Base-by-base conservation (phyloP, 2,888 invertebrate species). In the Eupelmus urozonus region DNA sequence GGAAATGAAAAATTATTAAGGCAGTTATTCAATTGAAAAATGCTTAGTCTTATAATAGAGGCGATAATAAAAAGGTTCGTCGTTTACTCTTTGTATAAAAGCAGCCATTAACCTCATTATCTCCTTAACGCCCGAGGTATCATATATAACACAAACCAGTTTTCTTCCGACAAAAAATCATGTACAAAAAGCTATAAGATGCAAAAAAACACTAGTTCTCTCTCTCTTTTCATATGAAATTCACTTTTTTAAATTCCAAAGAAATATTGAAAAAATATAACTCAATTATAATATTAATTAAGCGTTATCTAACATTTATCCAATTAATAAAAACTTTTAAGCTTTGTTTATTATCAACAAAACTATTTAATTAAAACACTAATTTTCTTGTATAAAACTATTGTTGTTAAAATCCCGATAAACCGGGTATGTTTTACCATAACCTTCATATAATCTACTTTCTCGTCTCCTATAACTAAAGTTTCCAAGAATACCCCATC, bases 31-130 rank as follows among this genome's bases (percentile, higher is more conserved):
- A 60, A 72, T 71, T 60, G 71, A 72, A 77, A 77, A 71, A 72
- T 66, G 25, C 42, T 51, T 25, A 23, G 9, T 66, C 51, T 51
- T 59, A 60, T 71, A 53, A 76, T 70, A 70, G 63, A 65, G 18
- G 34, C 63, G 57, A 63, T 70, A 57, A 70, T 76, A 70, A 66
- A 71, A 66, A 65, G 71, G 29, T 27, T 76, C 65, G 77, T 72
- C 71, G 60, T 63, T 57, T 57, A 51, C 63, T 76, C 63, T 65
- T 76, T 70, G 59, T 71, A 51, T 66, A 67, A 77, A 72, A 72
- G 66, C 45, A 77, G 53, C 72, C 72, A 77, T 77, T 77, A 77
- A 72, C 72, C 72, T 72, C 66, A 72, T 77, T 77, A 77, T 77
- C 72, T 67, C 55, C 77, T 72, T 77, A 72, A 60, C 72, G 72